A percentile compares a stretch with the other conserved stretches of the same genome.
These are phyloP conservation scores for Cheiracanthium punctorium DNA, from an alignment of 2,888 invertebrate genomes.

Conservation along the genomic window DNA sequence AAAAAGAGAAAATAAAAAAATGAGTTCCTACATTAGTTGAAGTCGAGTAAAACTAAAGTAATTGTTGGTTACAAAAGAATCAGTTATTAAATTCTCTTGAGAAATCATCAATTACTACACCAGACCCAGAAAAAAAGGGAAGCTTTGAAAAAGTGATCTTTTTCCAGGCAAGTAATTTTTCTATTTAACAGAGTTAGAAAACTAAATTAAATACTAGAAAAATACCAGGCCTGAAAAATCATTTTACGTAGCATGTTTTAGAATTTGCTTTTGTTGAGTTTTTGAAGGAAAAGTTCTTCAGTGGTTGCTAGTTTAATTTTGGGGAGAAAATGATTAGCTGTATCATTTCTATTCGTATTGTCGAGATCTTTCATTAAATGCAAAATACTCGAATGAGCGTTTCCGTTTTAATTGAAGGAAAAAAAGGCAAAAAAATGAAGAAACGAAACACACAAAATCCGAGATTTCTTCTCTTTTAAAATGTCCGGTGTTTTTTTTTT, in stretches of 20 bases:
- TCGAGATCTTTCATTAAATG: neutral
- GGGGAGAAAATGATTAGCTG: neutral
- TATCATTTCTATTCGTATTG: neutral
- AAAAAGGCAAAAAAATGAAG: neutral
- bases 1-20: neutral
- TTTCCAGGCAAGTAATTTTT: constrained; percentile 4
- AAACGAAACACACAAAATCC: neutral
- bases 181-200: constrained; percentile 3
- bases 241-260: neutral
- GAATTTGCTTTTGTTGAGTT: neutral
- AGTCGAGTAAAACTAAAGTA: neutral
- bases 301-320: neutral
- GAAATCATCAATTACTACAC: constrained; percentile 15
- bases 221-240: neutral
- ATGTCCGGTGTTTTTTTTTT: neutral
- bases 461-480: neutral
- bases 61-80: neutral
- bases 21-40: neutral
- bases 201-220: neutral
- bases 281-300: neutral
- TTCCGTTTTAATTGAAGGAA: neutral
- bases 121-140: neutral
- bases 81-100: constrained; percentile 7
- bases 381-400: neutral
- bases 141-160: constrained; percentile 2